Conservation (phyloP, 2,797 vertebrate species). For the Tachyglossus aculeatus region DNA sequence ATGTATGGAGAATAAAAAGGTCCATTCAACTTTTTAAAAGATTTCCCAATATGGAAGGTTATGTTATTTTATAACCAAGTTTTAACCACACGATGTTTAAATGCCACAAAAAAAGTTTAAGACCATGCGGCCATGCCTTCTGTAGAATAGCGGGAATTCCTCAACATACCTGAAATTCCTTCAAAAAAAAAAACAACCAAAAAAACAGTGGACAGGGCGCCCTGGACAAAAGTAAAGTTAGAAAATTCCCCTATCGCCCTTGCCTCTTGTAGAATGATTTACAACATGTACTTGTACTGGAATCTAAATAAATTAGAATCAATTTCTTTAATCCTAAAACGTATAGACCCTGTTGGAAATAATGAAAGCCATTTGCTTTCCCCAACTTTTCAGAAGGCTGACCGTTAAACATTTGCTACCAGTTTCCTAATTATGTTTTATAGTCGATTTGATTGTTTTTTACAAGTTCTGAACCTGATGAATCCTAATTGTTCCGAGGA, state of each 20-base stretch:
- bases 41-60: constrained; percentile 70
- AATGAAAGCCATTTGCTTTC: constrained; percentile 66
- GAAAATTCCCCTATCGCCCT: constrained; percentile 23
- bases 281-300: constrained; percentile 23
- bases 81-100: constrained; percentile 72
- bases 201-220: constrained; percentile 28
- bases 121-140: constrained; percentile 58
- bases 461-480: constrained; percentile 25
- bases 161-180: constrained; percentile 65
- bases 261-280: constrained; percentile 48
- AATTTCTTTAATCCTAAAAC: constrained; percentile 60
- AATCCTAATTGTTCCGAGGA: constrained; percentile 18
- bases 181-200: constrained; percentile 42
- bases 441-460: constrained; percentile 4
- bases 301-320: constrained; percentile 60
- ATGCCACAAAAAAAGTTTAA: constrained; percentile 72
- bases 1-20: constrained; percentile 80
- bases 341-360: constrained; percentile 50
- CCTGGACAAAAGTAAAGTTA: neutral
- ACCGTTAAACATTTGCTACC: constrained; percentile 16
- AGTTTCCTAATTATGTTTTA: constrained; percentile 23
- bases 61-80: constrained; percentile 75
- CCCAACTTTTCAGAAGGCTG: constrained; percentile 19
- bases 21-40: constrained; percentile 76
- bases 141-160: constrained; percentile 66